phyloP scores from a whole-genome alignment of 2,888 invertebrate species.

The Galeruca laticollis region DNA sequence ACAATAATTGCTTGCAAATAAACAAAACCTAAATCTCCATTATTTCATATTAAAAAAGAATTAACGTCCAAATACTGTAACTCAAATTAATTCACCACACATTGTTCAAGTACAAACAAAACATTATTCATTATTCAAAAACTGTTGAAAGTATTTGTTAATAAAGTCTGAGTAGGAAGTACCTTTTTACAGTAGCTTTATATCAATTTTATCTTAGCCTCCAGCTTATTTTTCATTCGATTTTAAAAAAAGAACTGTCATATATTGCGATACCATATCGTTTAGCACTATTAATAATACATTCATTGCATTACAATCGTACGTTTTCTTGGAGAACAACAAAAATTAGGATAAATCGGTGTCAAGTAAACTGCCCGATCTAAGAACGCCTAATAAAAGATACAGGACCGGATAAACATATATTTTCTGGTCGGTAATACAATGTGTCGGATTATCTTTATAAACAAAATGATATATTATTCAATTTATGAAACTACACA shows the following conservation, averaged over 20 bases:
- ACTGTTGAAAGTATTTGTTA: too few relatives aligned
- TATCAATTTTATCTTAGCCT: not conserved
- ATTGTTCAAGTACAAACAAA: too few relatives aligned
- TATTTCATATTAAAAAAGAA: too few relatives aligned
- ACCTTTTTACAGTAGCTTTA: not conserved
- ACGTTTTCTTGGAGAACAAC: constrained; percentile 28
- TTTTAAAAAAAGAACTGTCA: constrained; percentile 7
- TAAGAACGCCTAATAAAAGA: constrained; percentile 4
- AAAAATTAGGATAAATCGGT: constrained; percentile 43
- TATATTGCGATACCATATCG: constrained; percentile 18
- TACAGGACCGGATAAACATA: constrained; percentile 11
- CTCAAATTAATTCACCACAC: too few relatives aligned
- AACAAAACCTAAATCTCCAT: too few relatives aligned
- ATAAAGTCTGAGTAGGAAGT: constrained; percentile 26
- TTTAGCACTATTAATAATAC: constrained; percentile 27
- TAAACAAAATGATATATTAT: not conserved
- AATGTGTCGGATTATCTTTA: not conserved
- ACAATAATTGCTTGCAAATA: too few relatives aligned
- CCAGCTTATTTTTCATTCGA: constrained; percentile 5
- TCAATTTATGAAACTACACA: not conserved
- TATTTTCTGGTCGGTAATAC: not conserved
- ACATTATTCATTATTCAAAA: too few relatives aligned
- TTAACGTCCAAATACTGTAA: too few relatives aligned
- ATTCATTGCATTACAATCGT: constrained; percentile 13
- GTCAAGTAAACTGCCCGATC: constrained; percentile 39